Base-by-base conservation (phyloP, 2,888 invertebrate genomes). In the Drosophila falleni region DNA sequence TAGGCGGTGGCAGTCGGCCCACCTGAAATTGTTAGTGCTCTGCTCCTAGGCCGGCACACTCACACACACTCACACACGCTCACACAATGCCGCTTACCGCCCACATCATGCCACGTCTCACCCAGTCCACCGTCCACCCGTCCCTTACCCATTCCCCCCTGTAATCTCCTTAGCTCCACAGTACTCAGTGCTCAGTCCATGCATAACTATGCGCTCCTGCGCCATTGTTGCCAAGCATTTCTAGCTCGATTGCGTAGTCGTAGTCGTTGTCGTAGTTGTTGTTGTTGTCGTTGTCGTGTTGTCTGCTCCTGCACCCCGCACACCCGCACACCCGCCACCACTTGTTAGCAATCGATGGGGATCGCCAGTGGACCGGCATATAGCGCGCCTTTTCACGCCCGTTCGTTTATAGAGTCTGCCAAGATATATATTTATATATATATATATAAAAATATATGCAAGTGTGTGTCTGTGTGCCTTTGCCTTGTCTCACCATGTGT, bases 1-100 rank as follows among this genome's bases (percentile, higher is more conserved):
- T 53, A 26, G 68, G 75, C 63, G 50, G 54, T 29, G 49, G 56
- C 61, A 42, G 51, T 54, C 74, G 35, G 59, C 74, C 87, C 84
- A 81, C 83, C 87, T 88, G 82, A 88, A 81, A 56, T 66, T 69
- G 69, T 69, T 70, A 58, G 54, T 75, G 68, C 62, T 65, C 50
- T 75, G 68, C 62, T 65, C 50, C 64, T 39, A 67, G 46, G 44
- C 81, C 42, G 55, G 41, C 63, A 44, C 35, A 54, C 53, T 42
- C 60, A 15, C 62, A 39, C 59, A 11, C 63, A 44, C 35, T 50
- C 53, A 37, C 60, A 15, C 62, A 39, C 59, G 10, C 61, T 29
- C 58, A 39, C 3, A 23, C 23, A 23, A 2, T 31, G 16, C 64
- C 9, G n/a, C 42, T n/a, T 13, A 10, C 11, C 47, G 19, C 31